Percentiles rank a stretch among this genome's conserved stretches.
Conservation (phyloP, 2,797 vertebrate genomes). For the Lepilemur ruficaudatus region DNA sequence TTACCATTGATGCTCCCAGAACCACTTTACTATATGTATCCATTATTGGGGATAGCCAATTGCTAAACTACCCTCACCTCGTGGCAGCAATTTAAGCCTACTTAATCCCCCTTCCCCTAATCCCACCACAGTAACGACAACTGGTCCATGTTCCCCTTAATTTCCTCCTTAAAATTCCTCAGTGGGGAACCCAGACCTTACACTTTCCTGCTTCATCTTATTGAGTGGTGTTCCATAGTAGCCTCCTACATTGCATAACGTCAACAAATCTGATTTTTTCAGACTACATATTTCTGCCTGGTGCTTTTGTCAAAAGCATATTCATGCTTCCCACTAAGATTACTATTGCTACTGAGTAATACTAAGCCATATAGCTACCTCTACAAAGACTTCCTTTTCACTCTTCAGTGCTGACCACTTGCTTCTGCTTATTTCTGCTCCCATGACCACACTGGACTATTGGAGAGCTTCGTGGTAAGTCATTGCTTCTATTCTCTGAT, state of each 20-base stretch:
- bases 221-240: no score
- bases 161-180: neutral
- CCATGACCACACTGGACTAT: accelerated
- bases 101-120: neutral
- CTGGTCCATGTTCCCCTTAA: neutral
- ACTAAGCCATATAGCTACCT: neutral
- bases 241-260: no score
- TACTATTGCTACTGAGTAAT: neutral
- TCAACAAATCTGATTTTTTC: neutral
- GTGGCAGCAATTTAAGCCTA: neutral
- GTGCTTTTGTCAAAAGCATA: neutral
- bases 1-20: neutral
- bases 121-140: neutral
- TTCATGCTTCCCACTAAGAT: neutral
- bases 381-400: neutral
- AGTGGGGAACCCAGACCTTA: neutral
- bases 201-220: neutral
- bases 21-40: neutral
- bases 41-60: neutral
- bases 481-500: neutral
- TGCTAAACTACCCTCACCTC: neutral
- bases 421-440: neutral
- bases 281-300: neutral
- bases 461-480: neutral
- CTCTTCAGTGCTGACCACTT: neutral